Evolutionary conservation across 2,113 vertebrate species (phyloP).

Genomic region (Megatriorchis doriae): DNA sequence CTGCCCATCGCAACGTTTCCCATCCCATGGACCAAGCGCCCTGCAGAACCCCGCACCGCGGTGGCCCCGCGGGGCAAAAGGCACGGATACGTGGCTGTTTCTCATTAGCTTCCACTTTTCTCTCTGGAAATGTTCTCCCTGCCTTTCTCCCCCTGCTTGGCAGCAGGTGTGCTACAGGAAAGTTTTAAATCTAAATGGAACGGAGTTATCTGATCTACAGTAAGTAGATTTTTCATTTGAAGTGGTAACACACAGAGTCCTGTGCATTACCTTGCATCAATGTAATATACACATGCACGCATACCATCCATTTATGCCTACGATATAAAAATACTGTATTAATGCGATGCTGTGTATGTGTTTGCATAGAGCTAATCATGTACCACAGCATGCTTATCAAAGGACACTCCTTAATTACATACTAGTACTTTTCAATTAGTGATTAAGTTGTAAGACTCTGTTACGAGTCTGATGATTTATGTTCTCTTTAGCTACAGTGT

Average conservation of each 20-base stretch:
- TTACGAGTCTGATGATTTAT: neutral
- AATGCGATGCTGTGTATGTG: neutral
- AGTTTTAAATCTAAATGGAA: neutral
- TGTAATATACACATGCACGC: neutral
- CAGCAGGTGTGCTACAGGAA: neutral
- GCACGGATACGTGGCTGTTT: accelerated
- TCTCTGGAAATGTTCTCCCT: neutral
- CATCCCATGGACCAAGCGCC: neutral
- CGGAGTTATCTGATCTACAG: neutral
- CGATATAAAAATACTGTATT: neutral
- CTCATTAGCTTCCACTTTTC: neutral
- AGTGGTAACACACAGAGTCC: neutral
- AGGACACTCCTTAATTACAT: neutral
- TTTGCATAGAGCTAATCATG: neutral
- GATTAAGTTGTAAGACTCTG: neutral
- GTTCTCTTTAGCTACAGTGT: neutral
- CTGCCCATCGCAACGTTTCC: neutral
- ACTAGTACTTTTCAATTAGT: neutral
- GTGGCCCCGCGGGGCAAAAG: accelerated
- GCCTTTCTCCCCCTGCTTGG: neutral
- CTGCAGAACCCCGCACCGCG: accelerated
- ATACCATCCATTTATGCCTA: neutral
- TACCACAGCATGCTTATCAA: neutral
- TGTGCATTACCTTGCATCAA: neutral
- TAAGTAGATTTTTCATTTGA: neutral